Base-by-base conservation (phyloP, 2,113 vertebrate genomes). In the Semnopithecus entellus region DNA sequence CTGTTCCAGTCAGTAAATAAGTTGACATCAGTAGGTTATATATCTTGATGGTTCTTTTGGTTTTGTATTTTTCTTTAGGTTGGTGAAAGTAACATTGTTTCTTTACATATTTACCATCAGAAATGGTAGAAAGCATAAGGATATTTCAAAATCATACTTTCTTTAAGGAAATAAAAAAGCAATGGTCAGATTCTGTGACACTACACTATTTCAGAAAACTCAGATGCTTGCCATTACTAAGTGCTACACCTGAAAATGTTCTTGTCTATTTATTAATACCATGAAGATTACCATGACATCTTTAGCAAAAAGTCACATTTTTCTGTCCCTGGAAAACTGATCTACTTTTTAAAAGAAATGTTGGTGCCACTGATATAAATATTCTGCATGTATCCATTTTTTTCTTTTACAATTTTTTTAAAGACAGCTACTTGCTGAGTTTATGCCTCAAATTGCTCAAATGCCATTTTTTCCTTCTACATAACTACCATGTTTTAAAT, bases 361-460 rank as follows among this genome's bases (percentile, higher is more conserved):
- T 68, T 93, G 25, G 3, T 20, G 92, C 13, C 66, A n/a, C 7
- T 50, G 68, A 30, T 91, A 68, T 50, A 79, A 93, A 97, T 85
- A 30, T 94, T 93, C 35, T 79, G 0, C 20, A 20, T 72, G 6
- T 20, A 48, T 52, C 23, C 27, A 55, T 82, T 55, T 91, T 94
- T 93, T 79, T 82, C 64, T 76, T 90, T 52, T 55, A 80, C 35
- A 84, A 17, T 48, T 20, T 90, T 64, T 66, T 85, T 48, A 59
- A 81, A 87, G 79, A 72, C 2, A 90, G n/a, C 10, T 73, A 12
- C 78, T 97, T 79, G 16, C 38, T 55, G 3, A 4, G 17, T 79
- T 97, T 94, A 87, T 64, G 32, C 3, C 38, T 86, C 23, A 73
- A 6, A 90, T 75, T 97, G 48, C 48, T 95, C 23, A 25, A 64